Percentiles rank a stretch among this genome's conserved stretches.
These are phyloP conservation scores for Mesorhabditis spiculigera DNA, from an alignment of 2,888 invertebrate species.

Conservation along the genomic window DNA sequence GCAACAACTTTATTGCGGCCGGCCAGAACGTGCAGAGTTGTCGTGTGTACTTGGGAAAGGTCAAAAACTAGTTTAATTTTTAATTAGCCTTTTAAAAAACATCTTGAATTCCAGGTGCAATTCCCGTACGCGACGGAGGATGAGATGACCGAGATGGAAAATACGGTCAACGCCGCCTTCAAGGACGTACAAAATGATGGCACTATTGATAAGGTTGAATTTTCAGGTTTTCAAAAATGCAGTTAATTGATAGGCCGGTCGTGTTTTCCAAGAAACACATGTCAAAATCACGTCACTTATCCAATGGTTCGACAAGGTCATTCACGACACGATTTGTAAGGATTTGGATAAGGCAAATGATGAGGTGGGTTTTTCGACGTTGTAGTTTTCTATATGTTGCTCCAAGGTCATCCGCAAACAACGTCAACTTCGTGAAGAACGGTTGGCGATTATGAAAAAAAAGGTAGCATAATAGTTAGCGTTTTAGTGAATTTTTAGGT, in stretches of 20 bases:
- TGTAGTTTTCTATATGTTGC: constrained; percentile 9
- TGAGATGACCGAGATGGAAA: constrained; percentile 62
- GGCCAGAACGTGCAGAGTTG: constrained; percentile 64
- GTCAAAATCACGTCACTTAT: constrained; percentile 62
- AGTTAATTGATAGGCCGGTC: constrained; percentile 53
- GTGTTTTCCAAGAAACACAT: constrained; percentile 62
- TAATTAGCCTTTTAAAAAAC: background rate
- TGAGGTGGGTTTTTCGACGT: constrained; percentile 30
- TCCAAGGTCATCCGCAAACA: constrained; percentile 58
- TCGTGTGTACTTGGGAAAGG: constrained; percentile 62
- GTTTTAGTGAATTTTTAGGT: background rate
- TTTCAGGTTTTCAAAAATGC: background rate
- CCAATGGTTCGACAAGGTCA: constrained; percentile 64
- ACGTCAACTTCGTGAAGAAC: constrained; percentile 61
- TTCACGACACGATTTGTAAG: constrained; percentile 63
- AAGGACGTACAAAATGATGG: constrained; percentile 62
- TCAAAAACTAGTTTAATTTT: constrained; percentile 10
- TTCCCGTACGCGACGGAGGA: constrained; percentile 64
- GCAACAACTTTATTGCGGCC: constrained; percentile 65
- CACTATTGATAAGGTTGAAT: constrained; percentile 54
- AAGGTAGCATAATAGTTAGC: constrained; percentile 47
- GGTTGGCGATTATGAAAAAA: constrained; percentile 62
- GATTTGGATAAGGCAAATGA: constrained; percentile 62
- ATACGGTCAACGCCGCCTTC: constrained; percentile 63
- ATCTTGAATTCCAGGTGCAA: constrained; percentile 48